Evolutionary conservation across 2,113 vertebrate genomes (phyloP).

Genomic region (Struthidea cinerea): DNA sequence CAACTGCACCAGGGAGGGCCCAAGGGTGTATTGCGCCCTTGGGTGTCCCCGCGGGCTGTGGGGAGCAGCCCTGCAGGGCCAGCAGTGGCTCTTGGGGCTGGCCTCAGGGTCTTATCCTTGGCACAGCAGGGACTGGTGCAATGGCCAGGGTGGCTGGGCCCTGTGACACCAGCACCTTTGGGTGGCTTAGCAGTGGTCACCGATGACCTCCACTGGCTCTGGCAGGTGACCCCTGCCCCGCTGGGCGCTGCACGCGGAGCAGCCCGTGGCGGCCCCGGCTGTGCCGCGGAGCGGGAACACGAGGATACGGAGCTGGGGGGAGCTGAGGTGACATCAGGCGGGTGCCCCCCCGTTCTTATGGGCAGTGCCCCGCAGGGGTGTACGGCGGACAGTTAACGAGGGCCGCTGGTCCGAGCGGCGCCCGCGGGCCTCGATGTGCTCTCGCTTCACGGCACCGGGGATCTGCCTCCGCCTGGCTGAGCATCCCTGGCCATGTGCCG

Average conservation of each 20-base stretch:
- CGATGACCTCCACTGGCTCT: fast-evolving
- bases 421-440: constrained; percentile 36
- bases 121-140: neutral
- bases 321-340: neutral
- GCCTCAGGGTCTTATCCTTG: neutral
- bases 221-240: fast-evolving
- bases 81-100: neutral
- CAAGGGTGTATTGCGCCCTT: fast-evolving
- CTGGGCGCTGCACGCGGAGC: fast-evolving
- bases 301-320: neutral
- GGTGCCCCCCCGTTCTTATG: neutral
- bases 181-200: neutral
- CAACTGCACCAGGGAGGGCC: neutral
- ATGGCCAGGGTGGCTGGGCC: neutral
- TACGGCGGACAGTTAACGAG: neutral
- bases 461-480: constrained; percentile 40
- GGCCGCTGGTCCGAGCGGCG: neutral
- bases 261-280: neutral
- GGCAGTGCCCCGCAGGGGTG: neutral
- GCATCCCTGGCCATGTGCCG: neutral
- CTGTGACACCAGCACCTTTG: neutral
- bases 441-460: neutral
- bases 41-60: neutral
- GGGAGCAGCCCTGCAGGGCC: neutral
- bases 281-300: fast-evolving